These are phyloP conservation scores for Capitulum mitella DNA, from an alignment of 2,888 invertebrate genomes.

Conservation along the genomic window DNA sequence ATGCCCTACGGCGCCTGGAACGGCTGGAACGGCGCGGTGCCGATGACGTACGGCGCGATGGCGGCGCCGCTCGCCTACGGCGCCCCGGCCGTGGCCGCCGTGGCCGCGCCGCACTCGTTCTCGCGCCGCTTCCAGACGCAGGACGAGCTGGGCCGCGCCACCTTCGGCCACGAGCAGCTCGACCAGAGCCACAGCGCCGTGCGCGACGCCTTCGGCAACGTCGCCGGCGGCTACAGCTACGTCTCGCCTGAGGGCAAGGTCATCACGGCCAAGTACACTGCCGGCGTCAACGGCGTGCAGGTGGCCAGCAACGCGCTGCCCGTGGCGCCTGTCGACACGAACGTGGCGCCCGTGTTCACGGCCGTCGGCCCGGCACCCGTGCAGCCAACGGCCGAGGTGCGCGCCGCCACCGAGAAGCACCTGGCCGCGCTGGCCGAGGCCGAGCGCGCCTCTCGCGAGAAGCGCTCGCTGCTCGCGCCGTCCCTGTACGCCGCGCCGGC, in stretches of 20 bases:
- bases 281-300: constrained; percentile 65
- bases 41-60: neutral
- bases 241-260: constrained; percentile 39
- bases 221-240: constrained; percentile 9
- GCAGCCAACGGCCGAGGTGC: constrained; percentile 4
- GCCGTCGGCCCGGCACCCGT: neutral
- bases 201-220: constrained; percentile 3
- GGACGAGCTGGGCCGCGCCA: constrained; percentile 30
- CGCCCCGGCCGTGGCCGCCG: neutral
- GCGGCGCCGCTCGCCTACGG: neutral
- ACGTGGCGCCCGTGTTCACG: constrained; percentile 47
- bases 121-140: constrained; percentile 29
- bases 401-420: neutral
- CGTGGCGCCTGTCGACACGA: constrained; percentile 47
- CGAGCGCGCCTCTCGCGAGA: neutral
- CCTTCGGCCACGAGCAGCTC: neutral
- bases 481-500: constrained; percentile 47
- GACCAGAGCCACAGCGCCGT: neutral
- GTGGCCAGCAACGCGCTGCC: constrained; percentile 59
- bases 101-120: constrained; percentile 28
- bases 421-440: constrained; percentile 9
- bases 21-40: neutral
- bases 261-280: constrained; percentile 52
- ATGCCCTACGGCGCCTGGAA: neutral
- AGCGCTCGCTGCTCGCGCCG: neutral